These are phyloP conservation scores for Villa cingulata DNA, from an alignment of 2,888 invertebrate species.

Conservation along the genomic window DNA sequence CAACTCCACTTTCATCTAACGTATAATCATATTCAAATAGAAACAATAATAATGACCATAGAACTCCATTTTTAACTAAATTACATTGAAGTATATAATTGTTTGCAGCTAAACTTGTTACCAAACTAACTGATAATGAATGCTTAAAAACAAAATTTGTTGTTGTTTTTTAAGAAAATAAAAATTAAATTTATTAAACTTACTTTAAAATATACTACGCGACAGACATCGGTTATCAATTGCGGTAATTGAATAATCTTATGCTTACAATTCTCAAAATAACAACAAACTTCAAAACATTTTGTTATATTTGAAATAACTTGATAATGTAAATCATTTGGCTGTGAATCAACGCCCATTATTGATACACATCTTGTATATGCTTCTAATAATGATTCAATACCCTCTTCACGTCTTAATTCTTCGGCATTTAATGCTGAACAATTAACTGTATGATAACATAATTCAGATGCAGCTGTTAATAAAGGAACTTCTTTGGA, in stretches of 20 bases:
- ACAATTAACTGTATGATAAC: slow-evolving; percentile 91
- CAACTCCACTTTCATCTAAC: slow-evolving; percentile 88
- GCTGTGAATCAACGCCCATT: slow-evolving; percentile 61
- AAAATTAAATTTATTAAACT: slow-evolving; percentile 10
- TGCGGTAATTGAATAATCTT: slow-evolving; percentile 77
- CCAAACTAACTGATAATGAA: slow-evolving; percentile 80
- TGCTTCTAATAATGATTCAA: slow-evolving; percentile 75
- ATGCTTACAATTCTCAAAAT: slow-evolving; percentile 81
- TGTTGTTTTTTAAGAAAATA: neutral
- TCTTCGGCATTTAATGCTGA: slow-evolving; percentile 97
- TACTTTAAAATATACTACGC: slow-evolving; percentile 75
- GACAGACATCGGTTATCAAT: slow-evolving; percentile 72
- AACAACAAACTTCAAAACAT: slow-evolving; percentile 91
- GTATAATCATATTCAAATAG: slow-evolving; percentile 96
- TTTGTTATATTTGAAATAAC: slow-evolving; percentile 84
- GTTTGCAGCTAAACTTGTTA: slow-evolving; percentile 76
- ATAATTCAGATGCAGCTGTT: slow-evolving; percentile 84
- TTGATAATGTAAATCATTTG: slow-evolving; percentile 68
- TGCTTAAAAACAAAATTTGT: slow-evolving; percentile 39
- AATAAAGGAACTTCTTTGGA: slow-evolving; percentile 70
- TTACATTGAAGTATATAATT: slow-evolving; percentile 67
- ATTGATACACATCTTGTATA: slow-evolving; percentile 90
- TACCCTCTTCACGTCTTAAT: slow-evolving; percentile 80
- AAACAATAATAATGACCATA: slow-evolving; percentile 83
- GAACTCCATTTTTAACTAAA: slow-evolving; percentile 68